Percentiles rank a stretch among this genome's conserved stretches.
These are phyloP conservation scores for Drosophila arizonae DNA, from an alignment of 1,140 invertebrate species.

Conservation along the genomic window DNA sequence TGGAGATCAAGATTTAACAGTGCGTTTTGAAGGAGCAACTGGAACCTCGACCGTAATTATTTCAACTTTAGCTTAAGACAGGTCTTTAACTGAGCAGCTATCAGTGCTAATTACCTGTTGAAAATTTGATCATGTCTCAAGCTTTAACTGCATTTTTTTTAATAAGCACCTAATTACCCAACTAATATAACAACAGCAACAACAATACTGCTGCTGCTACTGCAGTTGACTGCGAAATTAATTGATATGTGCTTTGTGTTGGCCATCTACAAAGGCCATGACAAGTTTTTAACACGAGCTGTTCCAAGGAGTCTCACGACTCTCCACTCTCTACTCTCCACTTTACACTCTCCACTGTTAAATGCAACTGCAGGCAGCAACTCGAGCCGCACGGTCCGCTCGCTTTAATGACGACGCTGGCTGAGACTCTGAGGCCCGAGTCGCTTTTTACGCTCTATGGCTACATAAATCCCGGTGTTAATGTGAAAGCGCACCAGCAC, in stretches of 20 bases:
- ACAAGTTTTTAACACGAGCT: background rate
- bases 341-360: background rate
- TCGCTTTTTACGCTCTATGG: slow-evolving; percentile 47
- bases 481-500: slow-evolving; percentile 55
- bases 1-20: no score
- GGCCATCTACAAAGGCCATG: background rate
- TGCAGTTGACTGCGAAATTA: slow-evolving; percentile 6
- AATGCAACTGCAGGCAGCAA: slow-evolving; percentile 30
- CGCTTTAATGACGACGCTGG: slow-evolving; percentile 34
- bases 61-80: slow-evolving; percentile 33
- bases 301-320: slow-evolving; percentile 3
- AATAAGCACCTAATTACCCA: slow-evolving; percentile 69
- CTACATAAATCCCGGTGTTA: slow-evolving; percentile 68
- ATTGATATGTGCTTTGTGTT: slow-evolving; percentile 24
- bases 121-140: slow-evolving; percentile 17
- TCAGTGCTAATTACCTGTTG: slow-evolving; percentile 26
- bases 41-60: no score
- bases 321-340: background rate
- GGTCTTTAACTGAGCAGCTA: slow-evolving; percentile 24
- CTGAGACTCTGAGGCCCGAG: slow-evolving; percentile 29
- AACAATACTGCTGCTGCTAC: background rate
- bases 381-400: slow-evolving; percentile 54
- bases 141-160: slow-evolving; percentile 56
- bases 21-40: no score
- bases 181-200: slow-evolving; percentile 2